Evolutionary conservation across 2,888 invertebrate genomes (phyloP), one percentile per base, ranked within the genome.

Genomic region (Cryptocephalus primarius): DNA sequence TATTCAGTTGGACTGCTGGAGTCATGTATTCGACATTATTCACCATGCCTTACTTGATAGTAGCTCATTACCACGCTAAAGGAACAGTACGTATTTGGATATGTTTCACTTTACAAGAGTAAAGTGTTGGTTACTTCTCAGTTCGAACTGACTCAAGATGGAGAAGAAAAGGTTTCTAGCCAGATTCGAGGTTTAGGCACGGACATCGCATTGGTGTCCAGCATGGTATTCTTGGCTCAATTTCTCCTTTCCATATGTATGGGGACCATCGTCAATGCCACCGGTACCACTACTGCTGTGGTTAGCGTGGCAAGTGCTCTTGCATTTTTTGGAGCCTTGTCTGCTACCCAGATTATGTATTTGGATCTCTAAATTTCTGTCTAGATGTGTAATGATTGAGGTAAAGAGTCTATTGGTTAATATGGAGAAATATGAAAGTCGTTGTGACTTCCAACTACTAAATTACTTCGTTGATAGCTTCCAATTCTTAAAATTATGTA

Each of bases 11-110:
- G 80, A 85, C 91, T 0, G 93, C 95, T 1, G 95, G 96, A 1
- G 84, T 96, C 41, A 93, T 95, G 92, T 96, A 96, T 70, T 93
- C 95, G 10, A 95, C 95, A 0, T 77, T 96, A 31, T 96, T 96
- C 71, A 96, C 95, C 9, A 91, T 96, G 91, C 95, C 95, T 1
- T 96, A 94, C 64, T 74, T 95, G 33, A 75, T 96, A 45, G 82
- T 96, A 32, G 95, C 96, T 6, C 88, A 91, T 66, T 96, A 95
- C 67, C 95, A 96, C 66, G 84, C 90, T n/a, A 83, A 82, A 49
- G 86, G 88, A 59, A 83, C 80, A 74, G 95, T 93, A 74, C 78
- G 78, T 62, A 46, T 13, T 39, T 34, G n/a, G 11, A 22, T 38
- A 32, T 38, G 9, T 11, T 47, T 11, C 8, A 10, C 8, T 6